Evolutionary conservation across 2,113 vertebrate genomes (phyloP), one percentile per base, ranked within the genome.

Genomic region (Forbesichthys papilliferus): DNA sequence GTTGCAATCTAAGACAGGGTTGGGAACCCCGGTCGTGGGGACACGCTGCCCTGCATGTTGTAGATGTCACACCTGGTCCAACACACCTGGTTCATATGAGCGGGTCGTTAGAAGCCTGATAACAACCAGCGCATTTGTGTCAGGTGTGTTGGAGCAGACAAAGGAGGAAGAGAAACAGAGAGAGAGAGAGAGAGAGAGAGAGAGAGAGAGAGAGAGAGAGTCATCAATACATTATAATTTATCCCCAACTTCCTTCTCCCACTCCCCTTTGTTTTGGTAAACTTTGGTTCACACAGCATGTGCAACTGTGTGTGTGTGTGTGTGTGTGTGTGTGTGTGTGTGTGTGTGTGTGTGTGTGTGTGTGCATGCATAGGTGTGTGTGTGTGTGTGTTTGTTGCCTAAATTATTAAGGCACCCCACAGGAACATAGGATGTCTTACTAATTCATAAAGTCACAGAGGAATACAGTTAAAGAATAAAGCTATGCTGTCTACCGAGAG

Each of bases 361-460:
- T 74, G 75, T 49, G 47, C n/a, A n/a, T n/a, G n/a, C n/a, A n/a
- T n/a, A n/a, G n/a, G n/a, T 63, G 61, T 63, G 61, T 20, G 61
- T 63, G 61, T 63, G 61, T 62, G 61, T 62, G 82, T 84, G 85
- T 85, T 77, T 79, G 61, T 79, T 85, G 86, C 84, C 86, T 92
- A 88, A 94, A 94, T 94, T 94, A 95, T 94, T 95, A 90, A 95
- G 67, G 81, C 69, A 86, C 91, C 93, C 93, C 84, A 85, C 73
- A 90, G 90, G 90, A 91, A 85, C 75, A 72, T 83, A 88, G 88
- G 82, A 79, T 87, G 87, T 81, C 90, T 94, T 92, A 93, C 90
- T 94, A 94, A 95, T 92, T 93, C 94, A 93, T 94, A 91, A 92
- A 42, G 82, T 86, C 91, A 89, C 90, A 59, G 85, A 91, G 93